Percentiles rank a stretch among this genome's conserved stretches.
These are phyloP conservation scores for Drosophila ambigua DNA, from an alignment of 1,140 invertebrate species.

Conservation along the genomic window DNA sequence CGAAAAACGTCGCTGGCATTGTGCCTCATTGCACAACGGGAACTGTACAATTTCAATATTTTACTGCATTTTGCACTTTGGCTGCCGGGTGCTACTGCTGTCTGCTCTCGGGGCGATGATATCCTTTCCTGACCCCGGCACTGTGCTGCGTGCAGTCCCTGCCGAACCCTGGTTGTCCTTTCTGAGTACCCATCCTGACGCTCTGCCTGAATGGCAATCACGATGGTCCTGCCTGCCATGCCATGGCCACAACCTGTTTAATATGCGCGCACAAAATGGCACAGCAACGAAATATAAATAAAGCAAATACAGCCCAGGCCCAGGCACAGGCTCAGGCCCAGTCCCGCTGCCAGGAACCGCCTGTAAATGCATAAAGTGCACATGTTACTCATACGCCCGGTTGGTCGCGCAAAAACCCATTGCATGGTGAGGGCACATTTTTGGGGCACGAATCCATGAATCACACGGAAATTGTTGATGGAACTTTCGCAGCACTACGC, in stretches of 20 bases:
- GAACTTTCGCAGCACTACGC: too few species aligned
- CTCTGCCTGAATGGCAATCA: too few species aligned
- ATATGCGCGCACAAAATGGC: constrained; percentile 57
- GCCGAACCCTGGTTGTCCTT: too few species aligned
- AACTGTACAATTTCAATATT: constrained; percentile 76
- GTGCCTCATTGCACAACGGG: constrained; percentile 67
- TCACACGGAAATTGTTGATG: constrained; percentile 5
- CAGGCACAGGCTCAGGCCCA: background rate
- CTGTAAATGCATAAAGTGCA: constrained; percentile 46
- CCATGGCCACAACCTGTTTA: constrained; percentile 34
- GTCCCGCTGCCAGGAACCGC: background rate
- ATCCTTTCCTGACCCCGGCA: constrained; percentile 11
- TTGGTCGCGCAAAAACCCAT: constrained; percentile 32
- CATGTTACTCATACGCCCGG: constrained; percentile 61
- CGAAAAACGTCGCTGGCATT: constrained; percentile 43
- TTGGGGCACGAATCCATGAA: constrained; percentile 29
- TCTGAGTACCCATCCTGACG: too few species aligned
- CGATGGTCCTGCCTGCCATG: constrained; percentile 22
- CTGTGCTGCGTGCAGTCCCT: too few species aligned
- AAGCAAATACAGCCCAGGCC: constrained; percentile 42
- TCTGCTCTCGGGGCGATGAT: constrained; percentile 8
- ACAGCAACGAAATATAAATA: constrained; percentile 45
- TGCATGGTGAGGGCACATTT: constrained; percentile 26
- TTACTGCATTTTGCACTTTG: constrained; percentile 74
- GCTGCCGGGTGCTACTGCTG: constrained; percentile 8